Evolutionary conservation across 2,113 vertebrate genomes (phyloP).

Genomic region (Colinus virginianus): DNA sequence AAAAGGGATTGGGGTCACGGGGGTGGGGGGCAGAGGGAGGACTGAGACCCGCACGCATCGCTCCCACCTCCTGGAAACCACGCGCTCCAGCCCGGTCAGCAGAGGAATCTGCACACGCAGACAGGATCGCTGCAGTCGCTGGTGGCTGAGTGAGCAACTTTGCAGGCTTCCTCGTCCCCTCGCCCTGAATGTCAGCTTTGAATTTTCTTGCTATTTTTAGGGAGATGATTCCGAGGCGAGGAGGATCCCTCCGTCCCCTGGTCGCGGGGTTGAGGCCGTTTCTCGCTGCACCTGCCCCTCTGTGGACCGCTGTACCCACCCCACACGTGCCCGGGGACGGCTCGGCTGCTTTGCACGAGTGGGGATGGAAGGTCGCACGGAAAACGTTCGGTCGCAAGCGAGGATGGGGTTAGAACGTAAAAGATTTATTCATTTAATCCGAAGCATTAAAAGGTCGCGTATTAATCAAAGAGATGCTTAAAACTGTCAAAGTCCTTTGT

Average conservation of each 20-base stretch:
- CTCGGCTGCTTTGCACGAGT: neutral
- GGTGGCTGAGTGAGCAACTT: constrained; percentile 71
- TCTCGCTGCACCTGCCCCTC: neutral
- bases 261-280: neutral
- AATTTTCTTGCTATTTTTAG: constrained; percentile 75
- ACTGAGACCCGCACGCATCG: neutral
- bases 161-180: constrained; percentile 61
- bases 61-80: neutral
- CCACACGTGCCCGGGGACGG: neutral
- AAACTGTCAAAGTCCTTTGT: constrained; percentile 65
- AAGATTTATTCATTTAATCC: constrained; percentile 71
- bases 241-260: constrained; percentile 23
- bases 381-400: neutral
- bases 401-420: constrained; percentile 23
- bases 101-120: constrained; percentile 74
- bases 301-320: too few relatives aligned
- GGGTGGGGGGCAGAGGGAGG: neutral
- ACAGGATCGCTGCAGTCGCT: constrained; percentile 58
- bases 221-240: neutral
- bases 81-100: constrained; percentile 62
- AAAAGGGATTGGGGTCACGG: neutral
- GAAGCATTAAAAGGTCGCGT: constrained; percentile 58
- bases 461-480: constrained; percentile 73
- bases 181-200: constrained; percentile 67
- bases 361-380: neutral